Conservation (phyloP, 2,888 invertebrate species). For the Halocaridina rubra region DNA sequence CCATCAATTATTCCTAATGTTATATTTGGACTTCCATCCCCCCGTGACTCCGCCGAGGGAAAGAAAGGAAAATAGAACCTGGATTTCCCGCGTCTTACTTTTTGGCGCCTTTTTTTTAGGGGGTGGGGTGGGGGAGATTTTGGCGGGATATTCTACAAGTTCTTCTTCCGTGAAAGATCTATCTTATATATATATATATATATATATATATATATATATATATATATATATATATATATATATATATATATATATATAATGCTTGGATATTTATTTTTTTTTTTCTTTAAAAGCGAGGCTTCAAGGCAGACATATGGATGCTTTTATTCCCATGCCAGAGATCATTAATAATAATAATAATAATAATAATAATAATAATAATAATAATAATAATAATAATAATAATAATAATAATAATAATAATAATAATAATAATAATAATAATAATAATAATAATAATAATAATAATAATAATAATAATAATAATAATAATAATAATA, state of each 20-base stretch:
- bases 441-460: slow-evolving; percentile 2
- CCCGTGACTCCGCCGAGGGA: background rate
- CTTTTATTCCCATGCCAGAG: no score
- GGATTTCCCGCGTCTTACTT: background rate
- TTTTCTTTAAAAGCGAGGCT: no score
- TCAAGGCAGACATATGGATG: no score
- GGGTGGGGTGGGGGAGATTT: no score
- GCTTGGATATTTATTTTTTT: no score
- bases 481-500: slow-evolving; percentile 10
- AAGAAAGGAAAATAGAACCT: background rate
- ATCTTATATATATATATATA: background rate
- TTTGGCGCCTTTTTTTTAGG: background rate
- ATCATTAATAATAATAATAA: no score
- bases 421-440: slow-evolving; percentile 4
- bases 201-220: background rate
- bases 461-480: background rate
- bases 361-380: no score
- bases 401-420: no score
- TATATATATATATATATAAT: background rate
- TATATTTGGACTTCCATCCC: slow-evolving; percentile 42
- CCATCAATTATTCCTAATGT: slow-evolving; percentile 55
- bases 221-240: background rate
- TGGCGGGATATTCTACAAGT: no score
- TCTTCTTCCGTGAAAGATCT: no score
- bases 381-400: no score